Evolutionary conservation across 2,888 invertebrate species (phyloP).

Genomic region (Diarsia brunnea): DNA sequence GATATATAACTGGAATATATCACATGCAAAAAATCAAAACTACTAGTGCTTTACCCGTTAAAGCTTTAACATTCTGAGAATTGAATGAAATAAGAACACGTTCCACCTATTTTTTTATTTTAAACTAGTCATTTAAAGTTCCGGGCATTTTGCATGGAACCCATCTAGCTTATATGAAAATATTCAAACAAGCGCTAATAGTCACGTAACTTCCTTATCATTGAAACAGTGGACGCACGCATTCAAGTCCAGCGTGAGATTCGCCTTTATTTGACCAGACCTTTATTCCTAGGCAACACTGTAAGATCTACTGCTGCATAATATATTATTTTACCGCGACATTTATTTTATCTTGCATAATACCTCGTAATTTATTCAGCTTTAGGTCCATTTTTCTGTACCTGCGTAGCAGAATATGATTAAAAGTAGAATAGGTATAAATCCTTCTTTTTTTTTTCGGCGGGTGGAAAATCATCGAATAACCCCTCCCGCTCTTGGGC

Average conservation of each 20-base stretch:
- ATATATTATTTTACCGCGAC: slow-evolving; percentile 13
- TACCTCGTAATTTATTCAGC: slow-evolving; percentile 13
- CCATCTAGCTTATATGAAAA: background rate
- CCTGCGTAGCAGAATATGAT: background rate
- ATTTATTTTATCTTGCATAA: slow-evolving; percentile 9
- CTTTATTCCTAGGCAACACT: background rate
- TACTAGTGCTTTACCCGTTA: background rate
- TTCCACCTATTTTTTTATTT: background rate
- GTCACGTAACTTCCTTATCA: background rate
- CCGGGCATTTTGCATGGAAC: background rate
- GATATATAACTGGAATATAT: too few species aligned
- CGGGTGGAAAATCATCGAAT: too few species aligned
- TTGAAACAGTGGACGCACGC: background rate
- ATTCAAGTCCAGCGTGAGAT: background rate
- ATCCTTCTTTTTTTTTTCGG: too few species aligned
- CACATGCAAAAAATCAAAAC: background rate
- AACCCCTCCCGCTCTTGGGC: too few species aligned
- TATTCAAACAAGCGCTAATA: background rate
- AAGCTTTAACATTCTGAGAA: background rate
- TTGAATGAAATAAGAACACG: background rate
- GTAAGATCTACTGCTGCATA: background rate
- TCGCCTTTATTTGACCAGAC: background rate
- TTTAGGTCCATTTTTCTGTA: slow-evolving; percentile 7
- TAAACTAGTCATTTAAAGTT: background rate
- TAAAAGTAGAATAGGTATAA: background rate